A percentile compares a stretch with the other conserved stretches of the same genome.
These are phyloP conservation scores for Brassicogethes aeneus DNA, from an alignment of 2,888 invertebrate genomes.

Conservation along the genomic window DNA sequence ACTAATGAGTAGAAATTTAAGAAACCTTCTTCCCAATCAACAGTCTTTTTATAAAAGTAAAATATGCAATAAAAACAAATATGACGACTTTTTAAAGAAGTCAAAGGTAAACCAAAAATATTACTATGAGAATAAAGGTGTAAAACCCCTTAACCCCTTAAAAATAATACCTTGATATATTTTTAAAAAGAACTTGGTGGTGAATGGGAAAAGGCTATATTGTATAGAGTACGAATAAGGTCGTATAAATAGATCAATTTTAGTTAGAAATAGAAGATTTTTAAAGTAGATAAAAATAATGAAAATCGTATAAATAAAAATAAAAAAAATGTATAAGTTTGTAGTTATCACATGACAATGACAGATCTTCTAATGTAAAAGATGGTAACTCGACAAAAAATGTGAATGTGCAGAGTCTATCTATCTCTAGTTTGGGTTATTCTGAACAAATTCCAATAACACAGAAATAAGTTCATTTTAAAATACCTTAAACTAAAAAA, in stretches of 20 bases:
- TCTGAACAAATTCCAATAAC: not conserved
- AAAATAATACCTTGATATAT: too few relatives aligned
- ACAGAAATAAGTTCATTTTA: not conserved
- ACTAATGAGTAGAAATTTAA: conserved; percentile 19
- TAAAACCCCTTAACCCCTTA: not conserved
- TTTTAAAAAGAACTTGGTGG: not conserved
- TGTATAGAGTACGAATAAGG: conserved; percentile 3
- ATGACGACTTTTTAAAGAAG: not conserved
- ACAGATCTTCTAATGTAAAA: not conserved
- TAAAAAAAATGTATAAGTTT: not conserved
- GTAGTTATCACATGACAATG: not conserved
- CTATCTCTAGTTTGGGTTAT: not conserved
- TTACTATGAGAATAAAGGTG: too few relatives aligned
- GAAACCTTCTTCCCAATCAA: conserved; percentile 7
- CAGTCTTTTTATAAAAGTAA: too few relatives aligned
- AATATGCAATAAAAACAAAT: too few relatives aligned
- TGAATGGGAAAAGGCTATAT: conserved; percentile 5
- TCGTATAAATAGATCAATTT: conserved; percentile 5
- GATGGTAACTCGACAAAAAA: too few relatives aligned
- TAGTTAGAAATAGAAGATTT: too few relatives aligned
- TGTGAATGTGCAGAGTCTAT: not conserved
- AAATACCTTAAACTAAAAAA: not conserved
- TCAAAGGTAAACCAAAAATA: conserved; percentile 2
- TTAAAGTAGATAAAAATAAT: not conserved
- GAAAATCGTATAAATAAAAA: not conserved